Percentiles rank a stretch among this genome's conserved stretches.
Conservation (phyloP, 2,113 vertebrate genomes). For the Erpornis zantholeuca region DNA sequence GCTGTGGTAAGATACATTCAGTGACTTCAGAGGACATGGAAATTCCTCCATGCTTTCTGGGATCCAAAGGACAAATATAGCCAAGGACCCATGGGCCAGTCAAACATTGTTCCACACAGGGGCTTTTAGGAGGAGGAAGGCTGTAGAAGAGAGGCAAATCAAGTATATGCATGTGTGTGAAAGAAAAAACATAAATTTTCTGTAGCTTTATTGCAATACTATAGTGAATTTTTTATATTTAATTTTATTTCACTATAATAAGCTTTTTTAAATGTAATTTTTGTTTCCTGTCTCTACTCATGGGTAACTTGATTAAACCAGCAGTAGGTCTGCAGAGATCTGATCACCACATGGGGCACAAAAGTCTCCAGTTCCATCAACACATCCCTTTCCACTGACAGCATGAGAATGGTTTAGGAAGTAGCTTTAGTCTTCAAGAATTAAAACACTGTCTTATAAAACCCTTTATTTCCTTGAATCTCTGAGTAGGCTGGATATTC, state of each 20-base stretch:
- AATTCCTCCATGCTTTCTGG: not conserved
- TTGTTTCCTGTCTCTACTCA: not conserved
- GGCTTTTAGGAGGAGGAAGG: not conserved
- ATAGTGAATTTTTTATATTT: no score
- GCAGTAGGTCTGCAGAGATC: not conserved
- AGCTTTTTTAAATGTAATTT: not conserved
- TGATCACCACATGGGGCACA: not conserved
- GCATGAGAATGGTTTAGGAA: not conserved
- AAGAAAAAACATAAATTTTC: not conserved
- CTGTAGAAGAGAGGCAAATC: not conserved
- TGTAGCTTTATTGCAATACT: not conserved
- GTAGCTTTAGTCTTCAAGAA: not conserved
- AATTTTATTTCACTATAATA: not conserved
- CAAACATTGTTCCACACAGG: not conserved
- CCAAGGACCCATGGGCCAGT: not conserved
- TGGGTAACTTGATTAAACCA: not conserved
- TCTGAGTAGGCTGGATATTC: not conserved
- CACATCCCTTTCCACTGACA: not conserved
- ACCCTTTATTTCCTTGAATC: not conserved
- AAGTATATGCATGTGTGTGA: not conserved
- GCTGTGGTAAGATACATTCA: not conserved
- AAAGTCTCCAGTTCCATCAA: not conserved
- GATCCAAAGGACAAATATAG: not conserved
- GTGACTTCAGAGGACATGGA: not conserved
- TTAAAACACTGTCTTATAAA: not conserved